Conservation (phyloP, 2,113 vertebrate genomes). For the Hymenochirus boettgeri region DNA sequence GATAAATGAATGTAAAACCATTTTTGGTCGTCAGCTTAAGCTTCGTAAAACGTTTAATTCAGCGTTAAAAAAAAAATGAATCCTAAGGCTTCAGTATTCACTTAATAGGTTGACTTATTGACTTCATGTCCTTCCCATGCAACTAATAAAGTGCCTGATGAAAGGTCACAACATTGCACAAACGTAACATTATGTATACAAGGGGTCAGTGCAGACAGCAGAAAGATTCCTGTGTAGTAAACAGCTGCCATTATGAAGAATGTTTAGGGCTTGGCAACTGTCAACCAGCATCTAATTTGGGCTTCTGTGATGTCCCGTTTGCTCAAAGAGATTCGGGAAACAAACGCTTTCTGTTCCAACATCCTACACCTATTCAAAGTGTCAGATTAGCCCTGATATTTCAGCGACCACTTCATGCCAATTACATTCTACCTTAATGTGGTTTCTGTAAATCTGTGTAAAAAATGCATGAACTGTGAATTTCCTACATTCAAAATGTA, state of each 20-base stretch:
- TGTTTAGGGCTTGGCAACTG: conserved; percentile 17
- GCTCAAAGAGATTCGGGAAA: background rate
- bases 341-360: background rate
- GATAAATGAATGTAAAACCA: no score
- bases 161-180: conserved; percentile 13
- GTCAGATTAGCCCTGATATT: background rate
- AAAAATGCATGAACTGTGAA: no score
- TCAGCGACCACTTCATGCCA: background rate
- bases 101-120: conserved; percentile 8
- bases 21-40: background rate
- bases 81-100: background rate
- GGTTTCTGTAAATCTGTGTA: background rate
- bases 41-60: background rate
- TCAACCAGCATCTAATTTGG: conserved; percentile 23
- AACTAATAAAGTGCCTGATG: conserved; percentile 23
- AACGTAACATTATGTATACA: conserved; percentile 2
- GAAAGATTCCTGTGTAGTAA: conserved; percentile 29
- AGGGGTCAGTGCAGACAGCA: conserved; percentile 14
- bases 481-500: no score
- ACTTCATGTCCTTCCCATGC: conserved; percentile 14
- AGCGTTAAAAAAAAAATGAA: no score
- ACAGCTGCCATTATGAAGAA: conserved; percentile 31
- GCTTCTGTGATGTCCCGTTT: conserved; percentile 4
- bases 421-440: background rate
- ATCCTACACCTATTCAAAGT: background rate